Evolutionary conservation across 2,888 invertebrate species (phyloP), one percentile per base, ranked within the genome.

Genomic region (Eulithis testata): DNA sequence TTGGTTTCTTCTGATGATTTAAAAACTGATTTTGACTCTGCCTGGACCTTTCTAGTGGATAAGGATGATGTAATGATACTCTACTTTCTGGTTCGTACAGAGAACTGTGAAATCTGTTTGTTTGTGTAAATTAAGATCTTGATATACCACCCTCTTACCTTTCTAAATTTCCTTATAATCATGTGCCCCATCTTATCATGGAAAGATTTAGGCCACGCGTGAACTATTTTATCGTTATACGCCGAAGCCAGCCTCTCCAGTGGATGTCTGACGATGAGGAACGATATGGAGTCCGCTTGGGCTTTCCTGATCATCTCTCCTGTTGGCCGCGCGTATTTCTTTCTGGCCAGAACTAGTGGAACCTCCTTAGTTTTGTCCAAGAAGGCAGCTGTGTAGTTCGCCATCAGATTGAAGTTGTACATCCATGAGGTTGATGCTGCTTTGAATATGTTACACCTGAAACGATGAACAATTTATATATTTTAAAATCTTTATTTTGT

Each of bases 391-490:
- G 95, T 95, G 86, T 97, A 97, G 76, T 97, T 97, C 8, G 97
- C 97, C 87, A 97, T 95, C 60, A 97, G 89, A 87, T 97, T 97
- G 88, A 97, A 97, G 89, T 97, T 97, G 89, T 97, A 97, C 96
- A 97, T 97, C 97, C 97, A 97, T 0, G 97, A 97, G 14, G 97
- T 97, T n/a, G 97, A 97, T 3, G 96, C 97, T 5, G 96, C 96
- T 93, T 96, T 96, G 84, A 96, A 96, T 69, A 96, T 95, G 81
- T 96, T 96, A 84, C 96, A 96, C 95, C 95, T 95, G 82, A 40
- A 56, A 60, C 11, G 2, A 9, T 4, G 11, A 21, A 37, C 9
- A 40, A 31, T 31, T 31, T 31, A 3, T 31, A 31, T 6, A 31
- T 31, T 31, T 31, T 5, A 31, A 31, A 31, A 31, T 21, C 21